phyloP scores from a whole-genome alignment of 2,888 invertebrate genomes.

The Agrotis ipsilon region DNA sequence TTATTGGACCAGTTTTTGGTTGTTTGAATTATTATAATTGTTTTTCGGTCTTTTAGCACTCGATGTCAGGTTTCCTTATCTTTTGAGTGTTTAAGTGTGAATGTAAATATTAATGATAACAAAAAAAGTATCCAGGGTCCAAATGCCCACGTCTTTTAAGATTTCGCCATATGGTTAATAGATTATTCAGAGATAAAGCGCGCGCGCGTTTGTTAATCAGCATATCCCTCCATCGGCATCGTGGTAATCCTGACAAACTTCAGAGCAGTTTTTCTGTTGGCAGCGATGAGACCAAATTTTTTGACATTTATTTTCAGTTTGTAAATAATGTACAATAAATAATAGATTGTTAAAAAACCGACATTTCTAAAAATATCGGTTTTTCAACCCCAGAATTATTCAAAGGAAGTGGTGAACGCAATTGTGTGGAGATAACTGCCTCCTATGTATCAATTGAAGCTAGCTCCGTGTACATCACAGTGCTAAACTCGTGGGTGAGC shows the following conservation, averaged over 20 bases:
- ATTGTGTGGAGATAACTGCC: slow-evolving; percentile 51
- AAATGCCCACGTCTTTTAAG: no score
- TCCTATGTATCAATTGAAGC: slow-evolving; percentile 64
- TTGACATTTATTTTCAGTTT: no score
- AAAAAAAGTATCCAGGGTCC: not conserved
- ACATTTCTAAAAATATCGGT: slow-evolving; percentile 21
- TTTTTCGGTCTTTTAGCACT: slow-evolving; percentile 36
- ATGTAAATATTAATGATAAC: slow-evolving; percentile 21
- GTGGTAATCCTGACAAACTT: no score
- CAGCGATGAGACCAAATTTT: no score
- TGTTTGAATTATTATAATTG: slow-evolving; percentile 56
- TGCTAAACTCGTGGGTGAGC: slow-evolving; percentile 78
- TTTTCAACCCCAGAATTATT: slow-evolving; percentile 30
- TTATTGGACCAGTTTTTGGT: slow-evolving; percentile 67
- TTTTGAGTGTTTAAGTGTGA: not conserved
- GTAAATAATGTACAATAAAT: no score
- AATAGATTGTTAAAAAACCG: not conserved
- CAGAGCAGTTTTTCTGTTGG: no score
- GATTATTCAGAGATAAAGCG: no score
- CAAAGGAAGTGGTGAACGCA: slow-evolving; percentile 53
- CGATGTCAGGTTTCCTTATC: slow-evolving; percentile 9
- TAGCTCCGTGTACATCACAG: slow-evolving; percentile 69
- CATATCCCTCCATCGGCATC: accelerated
- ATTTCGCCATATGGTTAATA: no score
- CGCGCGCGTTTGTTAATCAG: no score